Conservation (phyloP, 2,797 vertebrate species). For the Channallabes apus region DNA sequence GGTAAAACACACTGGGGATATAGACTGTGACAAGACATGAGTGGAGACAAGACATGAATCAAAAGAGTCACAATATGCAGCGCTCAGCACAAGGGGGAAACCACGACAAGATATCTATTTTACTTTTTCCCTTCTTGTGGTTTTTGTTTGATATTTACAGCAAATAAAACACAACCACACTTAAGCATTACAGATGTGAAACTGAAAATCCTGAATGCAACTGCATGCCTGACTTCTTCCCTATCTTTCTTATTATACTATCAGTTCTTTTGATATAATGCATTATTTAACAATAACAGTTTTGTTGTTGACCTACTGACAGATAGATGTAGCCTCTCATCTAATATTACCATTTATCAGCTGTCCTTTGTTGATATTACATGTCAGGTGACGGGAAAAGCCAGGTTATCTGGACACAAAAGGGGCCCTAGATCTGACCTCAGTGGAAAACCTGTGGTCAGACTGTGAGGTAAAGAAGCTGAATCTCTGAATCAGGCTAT, state of each 20-base stretch:
- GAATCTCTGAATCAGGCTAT: neutral
- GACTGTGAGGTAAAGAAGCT: neutral
- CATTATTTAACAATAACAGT: neutral
- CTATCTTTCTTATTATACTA: neutral
- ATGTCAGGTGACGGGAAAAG: conserved; percentile 1
- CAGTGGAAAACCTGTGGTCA: neutral
- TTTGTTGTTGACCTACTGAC: neutral
- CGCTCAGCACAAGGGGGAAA: too few relatives aligned
- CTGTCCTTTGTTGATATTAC: neutral
- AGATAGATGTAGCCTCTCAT: neutral
- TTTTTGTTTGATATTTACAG: neutral
- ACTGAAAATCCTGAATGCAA: neutral
- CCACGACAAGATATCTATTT: too few relatives aligned
- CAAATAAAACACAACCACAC: neutral
- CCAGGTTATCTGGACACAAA: neutral
- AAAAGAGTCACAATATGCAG: too few relatives aligned
- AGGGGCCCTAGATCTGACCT: neutral
- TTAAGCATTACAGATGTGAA: neutral
- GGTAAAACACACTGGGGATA: too few relatives aligned
- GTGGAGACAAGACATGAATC: too few relatives aligned
- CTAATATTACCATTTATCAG: neutral
- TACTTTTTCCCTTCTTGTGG: too few relatives aligned
- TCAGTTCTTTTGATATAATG: neutral
- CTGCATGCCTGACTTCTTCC: neutral
- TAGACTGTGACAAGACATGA: too few relatives aligned